Conservation (phyloP, 2,888 invertebrate species). For the Agrotis puta region DNA sequence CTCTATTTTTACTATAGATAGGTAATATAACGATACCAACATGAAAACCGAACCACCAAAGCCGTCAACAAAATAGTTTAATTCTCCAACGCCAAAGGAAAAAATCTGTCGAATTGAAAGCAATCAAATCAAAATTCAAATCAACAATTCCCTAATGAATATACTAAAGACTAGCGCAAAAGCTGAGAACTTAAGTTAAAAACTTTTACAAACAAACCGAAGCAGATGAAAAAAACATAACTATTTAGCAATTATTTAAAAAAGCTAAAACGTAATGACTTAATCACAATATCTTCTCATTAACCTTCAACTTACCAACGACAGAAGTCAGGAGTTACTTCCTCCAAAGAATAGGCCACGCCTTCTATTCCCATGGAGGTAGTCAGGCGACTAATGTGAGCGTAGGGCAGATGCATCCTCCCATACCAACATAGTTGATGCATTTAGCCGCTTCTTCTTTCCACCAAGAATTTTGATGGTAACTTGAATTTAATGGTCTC, state of each 20-base stretch:
- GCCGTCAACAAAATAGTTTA: too few relatives aligned
- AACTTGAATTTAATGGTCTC: too few relatives aligned
- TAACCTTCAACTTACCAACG: background rate
- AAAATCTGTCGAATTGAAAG: background rate
- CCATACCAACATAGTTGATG: constrained; percentile 14
- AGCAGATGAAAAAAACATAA: background rate
- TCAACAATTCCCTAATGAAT: background rate
- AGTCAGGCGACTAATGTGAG: constrained; percentile 60
- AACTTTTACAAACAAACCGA: background rate
- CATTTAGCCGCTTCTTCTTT: background rate
- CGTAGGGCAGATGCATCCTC: constrained; percentile 50
- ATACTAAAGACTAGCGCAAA: background rate
- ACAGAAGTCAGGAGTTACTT: constrained; percentile 19
- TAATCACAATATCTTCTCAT: background rate
- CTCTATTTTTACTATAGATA: too few relatives aligned
- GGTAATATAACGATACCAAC: too few relatives aligned
- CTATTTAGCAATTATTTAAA: too few relatives aligned
- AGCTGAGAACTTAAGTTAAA: too few relatives aligned
- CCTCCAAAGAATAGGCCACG: constrained; percentile 45
- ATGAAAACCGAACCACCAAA: too few relatives aligned
- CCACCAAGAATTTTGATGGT: too few relatives aligned
- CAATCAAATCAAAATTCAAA: background rate
- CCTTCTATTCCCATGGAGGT: constrained; percentile 38
- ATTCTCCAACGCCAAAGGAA: too few relatives aligned
- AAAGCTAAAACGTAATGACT: too few relatives aligned